Evolutionary conservation across 2,888 invertebrate genomes (phyloP).

Genomic region (Latrodectus elegans): DNA sequence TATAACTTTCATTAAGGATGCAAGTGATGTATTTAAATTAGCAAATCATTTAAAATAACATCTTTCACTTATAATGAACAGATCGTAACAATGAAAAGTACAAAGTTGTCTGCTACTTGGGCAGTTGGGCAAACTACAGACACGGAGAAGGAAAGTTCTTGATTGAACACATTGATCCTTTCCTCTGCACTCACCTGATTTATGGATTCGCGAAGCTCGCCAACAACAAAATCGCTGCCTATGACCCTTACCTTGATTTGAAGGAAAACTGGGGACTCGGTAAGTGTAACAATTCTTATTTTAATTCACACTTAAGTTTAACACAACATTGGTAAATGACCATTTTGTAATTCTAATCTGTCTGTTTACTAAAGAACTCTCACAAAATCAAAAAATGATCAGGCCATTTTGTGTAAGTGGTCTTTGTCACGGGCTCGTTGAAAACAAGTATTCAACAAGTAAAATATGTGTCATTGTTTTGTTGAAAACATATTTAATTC

Average conservation of each 20-base stretch:
- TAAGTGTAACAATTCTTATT: neutral
- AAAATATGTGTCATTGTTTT: too few species aligned
- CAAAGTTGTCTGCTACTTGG: constrained; percentile 85
- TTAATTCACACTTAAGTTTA: too few species aligned
- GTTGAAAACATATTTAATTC: too few species aligned
- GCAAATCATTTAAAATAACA: neutral
- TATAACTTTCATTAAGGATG: too few species aligned
- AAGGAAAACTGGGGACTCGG: constrained; percentile 69
- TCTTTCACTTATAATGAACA: neutral
- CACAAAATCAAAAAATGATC: neutral
- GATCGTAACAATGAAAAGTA: constrained; percentile 66
- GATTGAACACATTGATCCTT: constrained; percentile 69
- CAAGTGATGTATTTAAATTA: neutral
- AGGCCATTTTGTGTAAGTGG: too few species aligned
- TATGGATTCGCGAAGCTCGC: constrained; percentile 67
- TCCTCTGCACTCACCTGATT: constrained; percentile 64
- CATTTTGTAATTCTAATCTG: neutral
- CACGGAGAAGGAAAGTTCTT: constrained; percentile 61
- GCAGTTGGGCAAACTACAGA: constrained; percentile 87
- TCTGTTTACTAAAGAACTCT: neutral
- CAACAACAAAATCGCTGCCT: constrained; percentile 58
- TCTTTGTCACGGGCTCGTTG: too few species aligned
- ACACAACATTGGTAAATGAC: neutral
- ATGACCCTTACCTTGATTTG: constrained; percentile 67
- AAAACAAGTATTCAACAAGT: too few species aligned